Percentiles rank a stretch among this genome's conserved stretches.
These are phyloP conservation scores for Isichthys henryi DNA, from an alignment of 2,113 vertebrate genomes.

Conservation along the genomic window DNA sequence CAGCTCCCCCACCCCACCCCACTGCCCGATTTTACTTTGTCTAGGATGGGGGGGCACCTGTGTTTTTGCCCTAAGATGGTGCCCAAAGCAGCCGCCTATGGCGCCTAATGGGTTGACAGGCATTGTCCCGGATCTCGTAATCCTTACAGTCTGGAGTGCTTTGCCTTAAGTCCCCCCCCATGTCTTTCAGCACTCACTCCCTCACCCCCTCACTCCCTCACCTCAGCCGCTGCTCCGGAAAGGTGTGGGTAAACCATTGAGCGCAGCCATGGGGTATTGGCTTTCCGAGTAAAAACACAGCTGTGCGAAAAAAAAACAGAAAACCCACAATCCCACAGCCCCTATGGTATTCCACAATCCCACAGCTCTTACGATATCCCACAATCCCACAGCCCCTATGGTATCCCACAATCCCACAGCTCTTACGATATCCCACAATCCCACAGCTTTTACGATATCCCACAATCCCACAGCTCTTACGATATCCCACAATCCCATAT, in stretches of 20 bases:
- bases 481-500: neutral
- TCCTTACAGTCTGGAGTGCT: neutral
- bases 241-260: conserved; percentile 49
- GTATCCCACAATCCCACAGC: neutral
- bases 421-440: conserved; percentile 36
- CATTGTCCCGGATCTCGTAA: neutral
- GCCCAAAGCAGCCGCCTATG: neutral
- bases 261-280: conserved; percentile 56
- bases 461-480: neutral
- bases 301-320: conserved; percentile 41
- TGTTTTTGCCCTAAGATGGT: neutral
- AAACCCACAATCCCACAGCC: too few relatives aligned
- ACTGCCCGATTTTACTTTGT: neutral
- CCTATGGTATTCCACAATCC: too few relatives aligned
- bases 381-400: conserved; percentile 43
- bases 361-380: neutral
- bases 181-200: neutral
- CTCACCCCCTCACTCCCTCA: neutral
- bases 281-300: conserved; percentile 65
- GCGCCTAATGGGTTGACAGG: neutral
- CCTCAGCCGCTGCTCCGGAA: neutral
- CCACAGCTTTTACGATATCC: neutral
- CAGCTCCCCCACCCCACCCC: neutral
- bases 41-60: neutral
- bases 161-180: neutral